Base-by-base conservation (phyloP, 2,888 invertebrate genomes). In the Malacosoma neustria region DNA sequence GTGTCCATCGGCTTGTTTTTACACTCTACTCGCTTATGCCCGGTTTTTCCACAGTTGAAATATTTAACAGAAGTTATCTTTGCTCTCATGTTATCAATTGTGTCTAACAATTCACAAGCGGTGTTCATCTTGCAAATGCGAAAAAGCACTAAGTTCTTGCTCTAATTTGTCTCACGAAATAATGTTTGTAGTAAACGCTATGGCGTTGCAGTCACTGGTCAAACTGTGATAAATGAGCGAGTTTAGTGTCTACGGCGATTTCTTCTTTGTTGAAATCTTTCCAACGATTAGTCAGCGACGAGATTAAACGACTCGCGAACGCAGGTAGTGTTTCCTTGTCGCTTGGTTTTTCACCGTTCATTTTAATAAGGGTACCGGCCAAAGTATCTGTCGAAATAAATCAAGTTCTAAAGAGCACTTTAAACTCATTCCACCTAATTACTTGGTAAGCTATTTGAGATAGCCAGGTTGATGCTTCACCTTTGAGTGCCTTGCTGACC, bases 361-460 rank as follows among this genome's bases (percentile, higher is more conserved):
- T 13, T 7, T 39, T 39, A 6, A 45, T 47, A 9, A 46, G 38
- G 35, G 41, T 41, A 37, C 14, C 41, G 2, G 42, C 40, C 6
- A 30, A 4, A 1, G 45, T 42, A 32, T 45, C 40, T 1, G n/a
- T 11, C 30, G 4, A 30, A 30, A 33, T 37, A 30, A 37, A 47
- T 14, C 44, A 13, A 11, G 38, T 12, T 2, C 31, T 37, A 32
- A 46, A 49, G 2, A 45, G 31, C 11, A 38, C 39, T 11, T 46
- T 45, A 9, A 49, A 46, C 6, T 45, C 29, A 1, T 5, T n/a
- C 46, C 49, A 49, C 2, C 41, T 43, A 22, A 49, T 49, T 3
- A 45, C 46, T 4, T 35, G 36, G 15, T 43, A 46, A 2, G 43
- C 11, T 9, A 46, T 29, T 11, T 42, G 42, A 2, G 49, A 37